phyloP scores from a whole-genome alignment of 2,888 invertebrate species.

The Plagiodera versicolora region DNA sequence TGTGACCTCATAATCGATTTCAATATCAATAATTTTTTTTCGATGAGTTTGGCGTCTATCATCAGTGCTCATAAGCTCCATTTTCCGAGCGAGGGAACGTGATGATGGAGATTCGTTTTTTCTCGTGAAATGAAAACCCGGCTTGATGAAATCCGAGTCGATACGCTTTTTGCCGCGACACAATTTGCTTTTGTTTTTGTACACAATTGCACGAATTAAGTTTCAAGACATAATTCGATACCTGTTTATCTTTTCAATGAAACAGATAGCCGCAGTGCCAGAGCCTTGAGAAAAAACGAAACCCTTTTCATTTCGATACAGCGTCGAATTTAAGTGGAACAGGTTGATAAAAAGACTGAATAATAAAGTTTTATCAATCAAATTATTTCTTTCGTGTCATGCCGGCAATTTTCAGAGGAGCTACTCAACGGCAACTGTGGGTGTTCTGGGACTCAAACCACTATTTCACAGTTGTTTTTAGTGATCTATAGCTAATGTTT shows the following conservation, averaged over 20 bases:
- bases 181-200: slow-evolving; percentile 39
- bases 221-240: slow-evolving; percentile 44
- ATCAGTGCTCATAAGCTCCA: too few species aligned
- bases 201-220: slow-evolving; percentile 43
- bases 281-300: slow-evolving; percentile 29
- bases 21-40: too few species aligned
- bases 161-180: slow-evolving; percentile 36
- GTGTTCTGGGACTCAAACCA: slow-evolving; percentile 40
- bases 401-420: slow-evolving; percentile 41
- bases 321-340: slow-evolving; percentile 35
- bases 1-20: too few species aligned
- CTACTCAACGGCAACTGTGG: slow-evolving; percentile 35
- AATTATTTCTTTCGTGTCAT: slow-evolving; percentile 46
- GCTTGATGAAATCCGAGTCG: slow-evolving; percentile 36
- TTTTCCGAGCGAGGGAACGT: slow-evolving; percentile 3
- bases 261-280: slow-evolving; percentile 35
- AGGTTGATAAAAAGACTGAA: slow-evolving; percentile 33
- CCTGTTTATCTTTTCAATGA: slow-evolving; percentile 36
- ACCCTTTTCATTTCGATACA: slow-evolving; percentile 34
- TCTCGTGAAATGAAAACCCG: slow-evolving; percentile 25
- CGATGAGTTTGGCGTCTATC: too few species aligned
- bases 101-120: slow-evolving; percentile 12
- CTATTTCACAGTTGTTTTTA: slow-evolving; percentile 46
- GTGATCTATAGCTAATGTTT: slow-evolving; percentile 40
- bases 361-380: slow-evolving; percentile 49